A percentile compares a stretch with the other conserved stretches of the same genome.
phyloP scores from a whole-genome alignment of 2,113 vertebrate genomes.

The Sander vitreus region DNA sequence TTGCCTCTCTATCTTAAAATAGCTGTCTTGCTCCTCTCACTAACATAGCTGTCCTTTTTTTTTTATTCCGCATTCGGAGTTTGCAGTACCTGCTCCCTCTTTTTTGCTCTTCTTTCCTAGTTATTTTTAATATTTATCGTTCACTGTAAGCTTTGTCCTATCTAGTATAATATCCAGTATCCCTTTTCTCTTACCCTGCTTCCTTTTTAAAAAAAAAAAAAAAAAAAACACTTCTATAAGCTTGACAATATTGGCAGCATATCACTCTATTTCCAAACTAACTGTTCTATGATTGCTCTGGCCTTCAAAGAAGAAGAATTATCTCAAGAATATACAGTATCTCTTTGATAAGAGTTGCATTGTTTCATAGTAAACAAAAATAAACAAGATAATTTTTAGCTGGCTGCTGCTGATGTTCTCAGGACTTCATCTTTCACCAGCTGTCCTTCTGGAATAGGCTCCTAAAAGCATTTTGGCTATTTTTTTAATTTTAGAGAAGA shows the following conservation, averaged over 20 bases:
- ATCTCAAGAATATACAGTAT: neutral
- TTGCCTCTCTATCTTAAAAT: conserved; percentile 30
- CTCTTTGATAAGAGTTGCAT: neutral
- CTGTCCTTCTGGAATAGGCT: conserved; percentile 27
- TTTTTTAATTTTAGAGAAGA: neutral
- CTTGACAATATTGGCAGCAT: conserved; percentile 66
- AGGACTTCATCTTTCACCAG: conserved; percentile 40
- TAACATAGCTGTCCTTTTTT: conserved; percentile 40
- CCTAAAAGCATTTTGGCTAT: conserved; percentile 30
- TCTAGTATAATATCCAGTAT: neutral
- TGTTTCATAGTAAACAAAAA: neutral
- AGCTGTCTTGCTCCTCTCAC: conserved; percentile 33
- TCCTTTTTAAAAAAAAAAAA: neutral
- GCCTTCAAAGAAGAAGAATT: neutral
- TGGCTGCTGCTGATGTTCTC: conserved; percentile 70
- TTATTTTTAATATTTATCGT: neutral
- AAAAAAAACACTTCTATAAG: neutral
- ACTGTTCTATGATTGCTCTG: neutral
- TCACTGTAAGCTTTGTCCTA: conserved; percentile 5
- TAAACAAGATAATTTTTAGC: neutral
- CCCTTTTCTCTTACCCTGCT: conserved; percentile 3
- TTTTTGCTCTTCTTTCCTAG: conserved; percentile 20
- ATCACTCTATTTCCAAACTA: conserved; percentile 18
- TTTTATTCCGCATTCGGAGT: conserved; percentile 27
- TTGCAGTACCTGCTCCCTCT: conserved; percentile 35